Percentiles rank a stretch among this genome's conserved stretches.
Conservation (phyloP, 2,113 vertebrate genomes). For the Rostratula benghalensis region DNA sequence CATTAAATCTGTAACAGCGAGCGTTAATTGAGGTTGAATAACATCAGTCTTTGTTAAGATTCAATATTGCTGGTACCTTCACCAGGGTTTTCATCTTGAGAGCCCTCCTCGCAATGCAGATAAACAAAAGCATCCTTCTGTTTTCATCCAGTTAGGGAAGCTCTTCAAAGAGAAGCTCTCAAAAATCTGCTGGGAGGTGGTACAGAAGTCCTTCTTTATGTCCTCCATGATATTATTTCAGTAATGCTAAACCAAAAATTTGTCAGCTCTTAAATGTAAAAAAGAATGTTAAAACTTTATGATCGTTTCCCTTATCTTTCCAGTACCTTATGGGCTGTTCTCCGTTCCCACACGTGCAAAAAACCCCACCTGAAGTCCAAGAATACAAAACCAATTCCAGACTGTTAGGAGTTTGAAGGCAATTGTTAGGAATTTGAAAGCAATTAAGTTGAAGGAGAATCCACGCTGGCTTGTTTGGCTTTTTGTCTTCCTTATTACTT, state of each 20-base stretch:
- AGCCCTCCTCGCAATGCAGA: not conserved
- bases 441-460: not conserved
- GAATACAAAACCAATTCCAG: not conserved
- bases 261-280: not conserved
- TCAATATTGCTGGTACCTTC: not conserved
- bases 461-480: not conserved
- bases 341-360: not conserved
- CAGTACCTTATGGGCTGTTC: not conserved
- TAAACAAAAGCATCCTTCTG: not conserved
- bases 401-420: not conserved
- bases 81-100: not conserved
- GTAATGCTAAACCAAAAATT: not conserved
- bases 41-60: not conserved
- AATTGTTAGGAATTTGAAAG: not conserved
- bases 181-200: not conserved
- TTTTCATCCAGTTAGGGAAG: not conserved
- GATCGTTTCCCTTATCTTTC: not conserved
- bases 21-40: fast-evolving
- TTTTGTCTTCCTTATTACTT: not conserved
- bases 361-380: not conserved
- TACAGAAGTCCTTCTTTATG: not conserved
- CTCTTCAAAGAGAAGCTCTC: not conserved
- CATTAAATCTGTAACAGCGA: fast-evolving
- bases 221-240: not conserved
- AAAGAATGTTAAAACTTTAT: not conserved